These are phyloP conservation scores for Brachionus rotundiformis DNA, from an alignment of 1,140 invertebrate genomes.

Conservation along the genomic window DNA sequence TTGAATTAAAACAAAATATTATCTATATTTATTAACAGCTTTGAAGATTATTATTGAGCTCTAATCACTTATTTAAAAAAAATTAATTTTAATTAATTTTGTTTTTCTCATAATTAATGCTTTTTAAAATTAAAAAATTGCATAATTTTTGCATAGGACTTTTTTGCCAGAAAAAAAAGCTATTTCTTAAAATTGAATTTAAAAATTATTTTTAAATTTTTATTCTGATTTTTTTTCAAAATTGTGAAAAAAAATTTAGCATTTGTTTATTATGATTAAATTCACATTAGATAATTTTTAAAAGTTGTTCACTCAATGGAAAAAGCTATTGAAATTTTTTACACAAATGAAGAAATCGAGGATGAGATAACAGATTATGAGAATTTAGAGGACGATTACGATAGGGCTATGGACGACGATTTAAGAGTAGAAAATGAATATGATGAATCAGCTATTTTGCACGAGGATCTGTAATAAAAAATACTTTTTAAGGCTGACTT, in stretches of 20 bases:
- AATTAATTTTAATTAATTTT: too few relatives aligned
- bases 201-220: neutral
- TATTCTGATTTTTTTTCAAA: too few relatives aligned
- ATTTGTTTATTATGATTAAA: neutral
- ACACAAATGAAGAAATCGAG: neutral
- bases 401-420: neutral
- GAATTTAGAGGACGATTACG: neutral
- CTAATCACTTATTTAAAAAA: too few relatives aligned
- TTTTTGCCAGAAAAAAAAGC: too few relatives aligned
- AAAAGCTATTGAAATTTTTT: conserved; percentile 20
- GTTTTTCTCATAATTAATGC: too few relatives aligned
- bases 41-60: too few relatives aligned
- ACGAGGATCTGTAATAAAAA: conserved; percentile 6
- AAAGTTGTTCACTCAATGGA: conserved; percentile 27
- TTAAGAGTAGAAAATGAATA: neutral
- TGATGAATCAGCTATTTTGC: neutral
- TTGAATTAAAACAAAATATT: too few relatives aligned
- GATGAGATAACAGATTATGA: conserved; percentile 7
- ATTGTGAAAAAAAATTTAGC: neutral
- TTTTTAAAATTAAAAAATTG: too few relatives aligned
- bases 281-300: neutral
- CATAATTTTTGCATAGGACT: too few relatives aligned
- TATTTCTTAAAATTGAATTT: too few relatives aligned
- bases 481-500: neutral
- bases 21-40: too few relatives aligned